Percentiles rank a stretch among this genome's conserved stretches.
Evolutionary conservation across 1,140 invertebrate genomes (phyloP).

Genomic region (Ptiloglossa arizonensis): DNA sequence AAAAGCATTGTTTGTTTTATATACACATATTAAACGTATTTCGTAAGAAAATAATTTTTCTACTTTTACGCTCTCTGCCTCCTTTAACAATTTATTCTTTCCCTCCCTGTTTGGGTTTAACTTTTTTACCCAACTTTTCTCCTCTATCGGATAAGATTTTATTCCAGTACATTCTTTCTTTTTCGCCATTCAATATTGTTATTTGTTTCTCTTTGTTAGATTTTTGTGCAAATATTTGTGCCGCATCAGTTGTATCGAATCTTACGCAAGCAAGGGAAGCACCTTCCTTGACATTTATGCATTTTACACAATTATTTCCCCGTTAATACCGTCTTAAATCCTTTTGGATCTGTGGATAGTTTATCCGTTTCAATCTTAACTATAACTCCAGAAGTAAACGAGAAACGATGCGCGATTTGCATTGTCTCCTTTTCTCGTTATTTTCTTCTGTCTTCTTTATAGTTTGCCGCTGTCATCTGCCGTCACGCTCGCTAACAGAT

Average conservation of each 20-base stretch:
- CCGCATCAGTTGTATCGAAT: slow-evolving; percentile 83
- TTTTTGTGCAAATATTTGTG: slow-evolving; percentile 79
- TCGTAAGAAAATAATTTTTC: slow-evolving; percentile 7
- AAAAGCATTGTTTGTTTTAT: slow-evolving; percentile 26
- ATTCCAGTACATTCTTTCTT: slow-evolving; percentile 85
- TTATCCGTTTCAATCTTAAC: slow-evolving; percentile 85
- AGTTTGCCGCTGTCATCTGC: no score
- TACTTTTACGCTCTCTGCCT: slow-evolving; percentile 81
- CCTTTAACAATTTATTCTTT: slow-evolving; percentile 85
- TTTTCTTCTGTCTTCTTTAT: slow-evolving; percentile 72
- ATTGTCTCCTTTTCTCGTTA: slow-evolving; percentile 46
- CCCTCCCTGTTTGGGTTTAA: slow-evolving; percentile 83
- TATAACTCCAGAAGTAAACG: slow-evolving; percentile 85
- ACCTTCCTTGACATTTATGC: slow-evolving; percentile 86
- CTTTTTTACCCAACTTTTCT: slow-evolving; percentile 83
- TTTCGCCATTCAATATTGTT: slow-evolving; percentile 79
- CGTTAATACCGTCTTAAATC: slow-evolving; percentile 83
- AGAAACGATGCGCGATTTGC: slow-evolving; percentile 59
- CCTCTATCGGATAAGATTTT: slow-evolving; percentile 84
- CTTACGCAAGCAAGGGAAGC: slow-evolving; percentile 83
- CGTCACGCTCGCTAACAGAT: no score
- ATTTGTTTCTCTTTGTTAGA: slow-evolving; percentile 72
- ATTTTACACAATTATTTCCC: slow-evolving; percentile 83
- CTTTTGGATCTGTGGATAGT: slow-evolving; percentile 84
- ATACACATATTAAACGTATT: slow-evolving; percentile 42